A percentile compares a stretch with the other conserved stretches of the same genome.
Conservation (phyloP, 1,140 invertebrate species). For the Eupristina koningsbergeri region DNA sequence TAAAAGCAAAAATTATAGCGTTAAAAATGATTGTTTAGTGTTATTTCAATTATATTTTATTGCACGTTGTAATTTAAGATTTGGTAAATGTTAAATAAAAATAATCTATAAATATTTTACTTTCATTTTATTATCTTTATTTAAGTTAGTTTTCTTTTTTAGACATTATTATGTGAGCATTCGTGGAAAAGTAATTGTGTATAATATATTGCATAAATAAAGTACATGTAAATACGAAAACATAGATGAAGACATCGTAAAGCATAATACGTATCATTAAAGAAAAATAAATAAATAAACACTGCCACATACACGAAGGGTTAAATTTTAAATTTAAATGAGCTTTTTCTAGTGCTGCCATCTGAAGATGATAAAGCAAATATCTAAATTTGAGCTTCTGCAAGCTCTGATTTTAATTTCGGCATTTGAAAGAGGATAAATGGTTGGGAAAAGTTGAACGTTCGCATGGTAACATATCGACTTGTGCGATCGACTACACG, state of each 20-base stretch:
- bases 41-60: no score
- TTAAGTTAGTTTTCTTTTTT: not conserved
- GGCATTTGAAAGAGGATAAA: not conserved
- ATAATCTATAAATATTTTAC: no score
- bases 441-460: not conserved
- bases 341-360: constrained; percentile 54
- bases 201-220: no score
- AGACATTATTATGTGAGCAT: no score
- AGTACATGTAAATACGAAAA: no score
- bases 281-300: no score
- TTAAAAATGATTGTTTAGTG: no score
- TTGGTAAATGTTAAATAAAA: no score
- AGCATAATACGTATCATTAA: no score
- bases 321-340: not conserved
- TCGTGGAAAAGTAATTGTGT: no score
- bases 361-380: constrained; percentile 43
- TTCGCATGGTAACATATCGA: constrained; percentile 59
- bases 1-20: not conserved
- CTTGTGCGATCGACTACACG: not conserved
- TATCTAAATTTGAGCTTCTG: not conserved
- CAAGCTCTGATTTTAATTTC: constrained; percentile 20
- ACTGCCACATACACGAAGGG: no score
- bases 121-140: not conserved
- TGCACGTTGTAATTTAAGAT: no score
- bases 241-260: not conserved